These are phyloP conservation scores for Chorisops tibialis DNA, from an alignment of 2,888 invertebrate species.

Conservation along the genomic window DNA sequence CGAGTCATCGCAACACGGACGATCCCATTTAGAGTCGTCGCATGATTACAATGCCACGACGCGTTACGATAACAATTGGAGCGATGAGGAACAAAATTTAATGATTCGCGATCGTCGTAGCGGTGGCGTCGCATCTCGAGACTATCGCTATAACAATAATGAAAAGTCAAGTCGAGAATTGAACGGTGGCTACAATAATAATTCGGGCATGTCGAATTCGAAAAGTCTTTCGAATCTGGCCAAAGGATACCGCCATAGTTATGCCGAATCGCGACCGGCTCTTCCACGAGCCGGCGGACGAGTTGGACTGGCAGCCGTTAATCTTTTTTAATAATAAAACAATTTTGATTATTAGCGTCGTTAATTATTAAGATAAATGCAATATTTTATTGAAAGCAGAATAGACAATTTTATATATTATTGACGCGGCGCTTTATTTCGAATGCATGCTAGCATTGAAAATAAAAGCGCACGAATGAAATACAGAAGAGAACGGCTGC, in stretches of 20 bases:
- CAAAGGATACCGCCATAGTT: constrained; percentile 52
- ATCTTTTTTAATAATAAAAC: constrained; percentile 43
- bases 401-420: too few species aligned
- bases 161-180: constrained; percentile 17
- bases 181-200: not conserved
- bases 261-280: constrained; percentile 43
- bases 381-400: too few species aligned
- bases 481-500: too few species aligned
- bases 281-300: constrained; percentile 43
- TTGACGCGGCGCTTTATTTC: too few species aligned
- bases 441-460: too few species aligned
- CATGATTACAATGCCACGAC: constrained; percentile 32
- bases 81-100: constrained; percentile 44
- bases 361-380: too few species aligned
- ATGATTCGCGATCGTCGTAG: constrained; percentile 25
- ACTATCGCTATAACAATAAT: constrained; percentile 22
- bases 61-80: constrained; percentile 47
- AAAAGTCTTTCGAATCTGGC: constrained; percentile 47
- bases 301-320: constrained; percentile 51
- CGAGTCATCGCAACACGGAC: constrained; percentile 37
- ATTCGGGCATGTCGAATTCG: constrained; percentile 37
- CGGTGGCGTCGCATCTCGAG: constrained; percentile 25
- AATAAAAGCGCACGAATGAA: too few species aligned
- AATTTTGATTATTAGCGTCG: not conserved
- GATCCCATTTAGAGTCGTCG: constrained; percentile 39